A percentile compares a stretch with the other conserved stretches of the same genome.
These are phyloP conservation scores for Tuta absoluta DNA, from an alignment of 2,888 invertebrate species.

Conservation along the genomic window DNA sequence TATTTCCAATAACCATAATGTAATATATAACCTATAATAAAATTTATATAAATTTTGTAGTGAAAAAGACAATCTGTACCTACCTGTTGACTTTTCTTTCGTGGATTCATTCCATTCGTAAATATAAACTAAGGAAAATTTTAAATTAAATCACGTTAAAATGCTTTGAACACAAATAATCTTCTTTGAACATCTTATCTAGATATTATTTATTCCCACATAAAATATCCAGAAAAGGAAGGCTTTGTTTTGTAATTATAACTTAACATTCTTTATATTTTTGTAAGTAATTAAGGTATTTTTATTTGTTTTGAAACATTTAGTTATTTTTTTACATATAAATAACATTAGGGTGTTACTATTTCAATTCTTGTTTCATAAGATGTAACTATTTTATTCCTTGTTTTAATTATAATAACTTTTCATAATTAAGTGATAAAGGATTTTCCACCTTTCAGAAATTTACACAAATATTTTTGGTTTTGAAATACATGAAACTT, in stretches of 20 bases:
- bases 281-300: too few species aligned
- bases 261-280: too few species aligned
- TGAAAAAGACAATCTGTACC: background rate
- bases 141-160: background rate
- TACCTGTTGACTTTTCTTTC: slow-evolving; percentile 1
- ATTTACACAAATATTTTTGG: too few species aligned
- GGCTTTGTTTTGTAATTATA: slow-evolving; percentile 6
- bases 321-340: too few species aligned
- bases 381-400: too few species aligned
- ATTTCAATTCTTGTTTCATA: too few species aligned
- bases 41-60: background rate
- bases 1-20: background rate
- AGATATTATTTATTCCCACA: background rate
- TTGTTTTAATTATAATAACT: too few species aligned
- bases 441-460: too few species aligned
- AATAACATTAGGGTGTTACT: too few species aligned
- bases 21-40: background rate
- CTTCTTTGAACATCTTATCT: background rate
- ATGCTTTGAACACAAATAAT: slow-evolving; percentile 10
- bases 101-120: background rate
- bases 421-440: too few species aligned
- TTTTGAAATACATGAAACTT: too few species aligned
- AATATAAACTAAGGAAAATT: background rate
- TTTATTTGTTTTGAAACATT: too few species aligned
- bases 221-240: background rate